Evolutionary conservation across 2,797 vertebrate genomes (phyloP).

Genomic region (Peromyscus aztecus): DNA sequence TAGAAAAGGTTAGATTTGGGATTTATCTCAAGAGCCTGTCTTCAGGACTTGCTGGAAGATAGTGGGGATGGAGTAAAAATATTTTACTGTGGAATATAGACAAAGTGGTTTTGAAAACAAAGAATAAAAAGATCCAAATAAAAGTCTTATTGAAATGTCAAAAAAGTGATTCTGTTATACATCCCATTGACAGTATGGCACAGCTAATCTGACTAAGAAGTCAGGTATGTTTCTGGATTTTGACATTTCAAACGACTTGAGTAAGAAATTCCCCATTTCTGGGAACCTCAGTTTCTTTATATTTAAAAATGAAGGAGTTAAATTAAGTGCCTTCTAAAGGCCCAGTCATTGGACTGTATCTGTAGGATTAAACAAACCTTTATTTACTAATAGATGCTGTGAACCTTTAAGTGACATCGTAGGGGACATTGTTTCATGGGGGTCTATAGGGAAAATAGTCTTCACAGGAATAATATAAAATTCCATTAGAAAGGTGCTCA

Average conservation of each 20-base stretch:
- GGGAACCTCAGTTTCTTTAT: not conserved
- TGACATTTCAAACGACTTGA: not conserved
- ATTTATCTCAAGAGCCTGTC: not conserved
- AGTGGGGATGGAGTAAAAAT: not conserved
- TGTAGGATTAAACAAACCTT: slow-evolving; percentile 51
- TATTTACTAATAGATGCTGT: slow-evolving; percentile 55
- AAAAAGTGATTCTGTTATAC: not conserved
- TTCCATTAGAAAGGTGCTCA: slow-evolving; percentile 43
- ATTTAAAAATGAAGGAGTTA: slow-evolving; percentile 22
- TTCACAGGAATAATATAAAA: slow-evolving; percentile 26
- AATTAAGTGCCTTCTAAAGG: not conserved
- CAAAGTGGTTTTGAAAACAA: not conserved
- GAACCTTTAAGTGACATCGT: slow-evolving; percentile 23
- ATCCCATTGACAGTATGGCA: no score
- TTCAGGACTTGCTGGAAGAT: not conserved
- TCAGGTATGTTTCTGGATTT: not conserved
- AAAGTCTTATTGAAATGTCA: not conserved
- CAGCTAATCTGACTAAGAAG: not conserved
- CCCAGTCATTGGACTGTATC: slow-evolving; percentile 14
- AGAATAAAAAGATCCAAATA: not conserved
- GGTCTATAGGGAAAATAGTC: not conserved
- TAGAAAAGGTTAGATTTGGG: not conserved
- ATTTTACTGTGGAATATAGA: not conserved
- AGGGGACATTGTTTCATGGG: not conserved
- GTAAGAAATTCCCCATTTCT: slow-evolving; percentile 21